phyloP scores from a whole-genome alignment of 2,797 vertebrate species.

The Melanotaenia parkinsoni region DNA sequence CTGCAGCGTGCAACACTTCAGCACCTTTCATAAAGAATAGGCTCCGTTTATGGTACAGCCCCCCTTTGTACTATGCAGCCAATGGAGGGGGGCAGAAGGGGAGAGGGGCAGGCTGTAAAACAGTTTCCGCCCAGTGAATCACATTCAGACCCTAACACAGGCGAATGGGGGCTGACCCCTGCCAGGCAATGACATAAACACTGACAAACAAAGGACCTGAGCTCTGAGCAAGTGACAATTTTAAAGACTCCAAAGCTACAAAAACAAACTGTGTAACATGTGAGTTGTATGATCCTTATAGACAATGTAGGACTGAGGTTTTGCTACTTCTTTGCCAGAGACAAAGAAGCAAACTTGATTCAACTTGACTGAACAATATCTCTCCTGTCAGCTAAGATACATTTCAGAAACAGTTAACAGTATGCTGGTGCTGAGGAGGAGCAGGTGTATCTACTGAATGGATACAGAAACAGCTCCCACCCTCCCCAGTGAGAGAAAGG shows the following conservation, averaged over 20 bases:
- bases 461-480: slow-evolving; percentile 68
- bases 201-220: slow-evolving; percentile 74
- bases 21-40: slow-evolving; percentile 70
- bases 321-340: slow-evolving; percentile 22
- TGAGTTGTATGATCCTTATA: slow-evolving; percentile 16
- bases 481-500: slow-evolving; percentile 60
- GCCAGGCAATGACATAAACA: slow-evolving; percentile 80
- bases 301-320: slow-evolving; percentile 7
- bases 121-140: slow-evolving; percentile 83
- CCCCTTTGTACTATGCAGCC: slow-evolving; percentile 71
- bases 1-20: slow-evolving; percentile 61
- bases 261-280: slow-evolving; percentile 31
- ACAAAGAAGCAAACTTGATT: not conserved
- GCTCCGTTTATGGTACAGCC: slow-evolving; percentile 71
- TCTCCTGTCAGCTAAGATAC: slow-evolving; percentile 11
- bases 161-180: slow-evolving; percentile 77
- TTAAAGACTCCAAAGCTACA: slow-evolving; percentile 42
- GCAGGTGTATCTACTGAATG: slow-evolving; percentile 78
- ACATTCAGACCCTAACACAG: slow-evolving; percentile 76
- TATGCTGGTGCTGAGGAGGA: slow-evolving; percentile 43
- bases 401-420: slow-evolving; percentile 38
- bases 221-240: slow-evolving; percentile 58
- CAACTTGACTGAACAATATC: slow-evolving; percentile 5
- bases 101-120: slow-evolving; percentile 78
- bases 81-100: slow-evolving; percentile 61